Evolutionary conservation across 2,888 invertebrate genomes (phyloP).

Genomic region (Antitype chi): DNA sequence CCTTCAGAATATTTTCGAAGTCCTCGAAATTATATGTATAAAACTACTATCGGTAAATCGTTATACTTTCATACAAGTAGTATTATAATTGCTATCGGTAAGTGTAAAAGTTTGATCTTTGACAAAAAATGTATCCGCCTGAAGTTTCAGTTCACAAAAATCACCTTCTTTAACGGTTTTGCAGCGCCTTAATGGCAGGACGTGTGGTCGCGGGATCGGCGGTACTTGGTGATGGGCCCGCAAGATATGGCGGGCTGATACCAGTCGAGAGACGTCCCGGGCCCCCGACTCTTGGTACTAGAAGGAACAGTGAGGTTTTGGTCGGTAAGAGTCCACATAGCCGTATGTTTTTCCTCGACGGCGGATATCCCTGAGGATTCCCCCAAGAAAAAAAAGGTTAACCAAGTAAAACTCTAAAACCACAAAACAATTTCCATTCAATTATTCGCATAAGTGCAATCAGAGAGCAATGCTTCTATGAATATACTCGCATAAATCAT

Average conservation of each 20-base stretch:
- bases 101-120: not conserved
- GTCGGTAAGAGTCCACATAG: no score
- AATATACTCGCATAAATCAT: constrained; percentile 46
- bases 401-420: not conserved
- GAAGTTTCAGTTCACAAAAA: not conserved
- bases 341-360: no score
- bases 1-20: not conserved
- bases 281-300: no score
- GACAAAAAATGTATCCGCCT: not conserved
- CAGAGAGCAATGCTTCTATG: constrained; percentile 25
- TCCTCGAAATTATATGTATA: not conserved
- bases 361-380: no score
- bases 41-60: not conserved
- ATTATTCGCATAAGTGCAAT: constrained; percentile 12
- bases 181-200: no score
- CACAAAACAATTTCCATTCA: constrained; percentile 10
- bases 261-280: no score
- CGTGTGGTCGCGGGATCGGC: no score
- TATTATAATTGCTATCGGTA: not conserved
- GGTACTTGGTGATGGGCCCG: no score
- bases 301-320: no score
- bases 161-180: not conserved
- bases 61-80: no score
- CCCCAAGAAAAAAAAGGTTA: no score
- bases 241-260: no score